These are phyloP conservation scores for Noturus placidus DNA, from an alignment of 2,113 vertebrate species.

Conservation along the genomic window DNA sequence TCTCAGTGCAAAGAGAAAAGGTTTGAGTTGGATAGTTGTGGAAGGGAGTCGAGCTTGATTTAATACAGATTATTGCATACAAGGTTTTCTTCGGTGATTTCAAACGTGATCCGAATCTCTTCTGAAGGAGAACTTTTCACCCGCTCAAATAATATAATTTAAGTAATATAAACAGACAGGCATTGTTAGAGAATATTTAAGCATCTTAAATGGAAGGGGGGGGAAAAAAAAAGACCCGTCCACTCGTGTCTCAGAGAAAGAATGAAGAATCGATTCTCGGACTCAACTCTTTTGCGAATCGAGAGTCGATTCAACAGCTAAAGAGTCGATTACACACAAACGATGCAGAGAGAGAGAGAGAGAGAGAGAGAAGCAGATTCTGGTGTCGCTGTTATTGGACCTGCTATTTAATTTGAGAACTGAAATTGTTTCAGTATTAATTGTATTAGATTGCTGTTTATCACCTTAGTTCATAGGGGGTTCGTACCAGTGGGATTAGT, in stretches of 20 bases:
- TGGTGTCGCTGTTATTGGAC: neutral
- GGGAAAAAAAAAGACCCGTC: neutral
- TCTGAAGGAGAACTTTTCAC: neutral
- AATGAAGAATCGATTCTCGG: neutral
- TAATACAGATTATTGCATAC: neutral
- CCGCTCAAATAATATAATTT: neutral
- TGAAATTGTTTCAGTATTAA: neutral
- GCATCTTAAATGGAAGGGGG: neutral
- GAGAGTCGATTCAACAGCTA: neutral
- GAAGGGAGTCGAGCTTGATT: too few species aligned
- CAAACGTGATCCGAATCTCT: neutral
- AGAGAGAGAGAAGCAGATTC: neutral
- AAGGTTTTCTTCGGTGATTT: neutral
- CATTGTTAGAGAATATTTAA: too few species aligned
- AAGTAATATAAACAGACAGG: neutral
- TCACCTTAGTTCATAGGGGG: neutral
- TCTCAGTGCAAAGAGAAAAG: neutral
- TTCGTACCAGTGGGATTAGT: neutral
- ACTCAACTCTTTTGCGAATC: neutral
- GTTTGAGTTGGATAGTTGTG: neutral
- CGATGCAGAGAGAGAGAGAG: neutral
- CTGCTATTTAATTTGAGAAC: neutral
- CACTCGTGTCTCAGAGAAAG: neutral
- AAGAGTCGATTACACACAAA: neutral
- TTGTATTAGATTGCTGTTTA: neutral